Evolutionary conservation across 2,888 invertebrate genomes (phyloP).

Genomic region (Drosophila vallismaia): DNA sequence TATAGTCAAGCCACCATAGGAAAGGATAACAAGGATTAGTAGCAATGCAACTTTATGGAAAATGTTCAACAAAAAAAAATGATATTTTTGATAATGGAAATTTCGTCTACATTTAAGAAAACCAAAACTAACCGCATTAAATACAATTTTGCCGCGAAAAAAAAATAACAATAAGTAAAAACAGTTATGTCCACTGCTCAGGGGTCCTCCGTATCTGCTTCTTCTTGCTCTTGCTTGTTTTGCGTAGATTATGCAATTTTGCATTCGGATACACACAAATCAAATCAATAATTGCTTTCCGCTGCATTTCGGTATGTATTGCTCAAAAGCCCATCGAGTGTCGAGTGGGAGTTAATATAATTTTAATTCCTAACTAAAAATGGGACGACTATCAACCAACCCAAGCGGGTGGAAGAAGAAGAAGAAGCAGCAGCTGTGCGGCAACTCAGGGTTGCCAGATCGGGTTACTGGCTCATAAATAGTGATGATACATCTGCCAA

Average conservation of each 20-base stretch:
- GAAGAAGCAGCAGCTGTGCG: constrained; percentile 29
- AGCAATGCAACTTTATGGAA: background rate
- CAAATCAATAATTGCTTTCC: constrained; percentile 44
- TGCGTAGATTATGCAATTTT: constrained; percentile 45
- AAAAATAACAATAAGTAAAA: background rate
- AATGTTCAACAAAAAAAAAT: background rate
- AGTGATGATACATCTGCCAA: constrained; percentile 15
- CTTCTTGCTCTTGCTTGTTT: constrained; percentile 13
- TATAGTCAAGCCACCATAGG: constrained; percentile 24
- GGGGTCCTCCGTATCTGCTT: constrained; percentile 17
- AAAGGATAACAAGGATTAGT: background rate
- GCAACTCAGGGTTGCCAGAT: constrained; percentile 21
- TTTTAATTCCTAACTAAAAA: constrained; percentile 46
- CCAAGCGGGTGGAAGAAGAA: constrained; percentile 47
- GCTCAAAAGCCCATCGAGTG: constrained; percentile 17
- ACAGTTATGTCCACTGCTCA: constrained; percentile 17
- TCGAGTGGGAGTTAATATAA: constrained; percentile 55
- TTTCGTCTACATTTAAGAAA: constrained; percentile 15
- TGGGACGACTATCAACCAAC: constrained; percentile 32
- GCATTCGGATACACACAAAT: constrained; percentile 31
- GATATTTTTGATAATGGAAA: background rate
- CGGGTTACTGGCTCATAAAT: background rate
- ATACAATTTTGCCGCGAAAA: constrained; percentile 16
- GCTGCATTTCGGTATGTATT: constrained; percentile 39
- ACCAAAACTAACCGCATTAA: constrained; percentile 28